These are phyloP conservation scores for Amiota communis DNA, from an alignment of 2,888 invertebrate genomes.

Conservation along the genomic window DNA sequence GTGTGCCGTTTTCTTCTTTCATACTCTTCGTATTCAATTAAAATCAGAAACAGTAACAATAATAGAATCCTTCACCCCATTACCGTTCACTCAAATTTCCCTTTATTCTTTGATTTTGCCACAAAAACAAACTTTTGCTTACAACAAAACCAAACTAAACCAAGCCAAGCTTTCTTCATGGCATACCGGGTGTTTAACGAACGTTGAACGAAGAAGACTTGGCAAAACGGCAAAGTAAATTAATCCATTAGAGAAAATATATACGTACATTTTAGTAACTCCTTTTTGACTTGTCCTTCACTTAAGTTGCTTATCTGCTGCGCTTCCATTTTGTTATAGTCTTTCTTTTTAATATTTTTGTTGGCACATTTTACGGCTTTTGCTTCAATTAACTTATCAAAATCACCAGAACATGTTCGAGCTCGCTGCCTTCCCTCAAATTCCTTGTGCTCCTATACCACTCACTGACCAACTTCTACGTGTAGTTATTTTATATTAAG, in stretches of 20 bases:
- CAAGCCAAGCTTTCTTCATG: not conserved
- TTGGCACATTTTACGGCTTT: slow-evolving; percentile 53
- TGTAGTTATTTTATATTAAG: not conserved
- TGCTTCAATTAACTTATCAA: slow-evolving; percentile 60
- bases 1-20: slow-evolving; percentile 46
- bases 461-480: slow-evolving; percentile 34
- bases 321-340: not conserved
- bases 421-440: not conserved
- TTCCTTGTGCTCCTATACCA: not conserved
- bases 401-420: not conserved
- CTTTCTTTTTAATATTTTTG: not conserved
- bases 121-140: not conserved
- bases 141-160: not conserved
- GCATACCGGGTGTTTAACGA: not conserved
- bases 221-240: slow-evolving; percentile 61
- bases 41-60: slow-evolving; percentile 37
- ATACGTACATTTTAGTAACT: not conserved
- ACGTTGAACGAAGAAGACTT: slow-evolving; percentile 12
- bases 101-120: not conserved
- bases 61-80: slow-evolving; percentile 26
- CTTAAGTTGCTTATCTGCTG: slow-evolving; percentile 42
- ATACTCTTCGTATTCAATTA: not conserved
- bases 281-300: slow-evolving; percentile 34
- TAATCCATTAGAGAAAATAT: slow-evolving; percentile 57
- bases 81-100: slow-evolving; percentile 25